These are phyloP conservation scores for Megalops atlanticus DNA, from an alignment of 2,113 vertebrate species.

Conservation along the genomic window DNA sequence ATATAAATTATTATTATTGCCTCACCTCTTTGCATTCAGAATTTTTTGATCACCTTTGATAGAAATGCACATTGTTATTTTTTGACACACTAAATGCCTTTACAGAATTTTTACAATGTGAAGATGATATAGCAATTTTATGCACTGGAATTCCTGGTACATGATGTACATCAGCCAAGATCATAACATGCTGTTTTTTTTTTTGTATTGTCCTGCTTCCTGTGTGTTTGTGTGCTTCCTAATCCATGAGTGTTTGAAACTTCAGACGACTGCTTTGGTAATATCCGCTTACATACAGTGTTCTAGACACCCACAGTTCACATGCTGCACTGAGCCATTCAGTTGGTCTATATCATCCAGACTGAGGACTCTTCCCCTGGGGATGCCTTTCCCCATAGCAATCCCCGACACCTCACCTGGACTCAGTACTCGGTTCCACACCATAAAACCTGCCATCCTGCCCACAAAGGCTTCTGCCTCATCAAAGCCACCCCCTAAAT, in stretches of 20 bases:
- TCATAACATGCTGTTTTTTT: too few species aligned
- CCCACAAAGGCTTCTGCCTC: slow-evolving; percentile 73
- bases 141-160: background rate
- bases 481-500: slow-evolving; percentile 48
- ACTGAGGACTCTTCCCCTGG: slow-evolving; percentile 63
- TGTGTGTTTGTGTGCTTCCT: too few species aligned
- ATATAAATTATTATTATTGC: background rate
- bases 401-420: slow-evolving; percentile 75
- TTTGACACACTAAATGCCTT: background rate
- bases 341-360: slow-evolving; percentile 61
- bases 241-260: background rate
- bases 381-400: slow-evolving; percentile 62
- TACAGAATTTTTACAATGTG: background rate
- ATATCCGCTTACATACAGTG: slow-evolving; percentile 57
- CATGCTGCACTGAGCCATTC: slow-evolving; percentile 60
- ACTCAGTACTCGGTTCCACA: slow-evolving; percentile 74
- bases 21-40: background rate
- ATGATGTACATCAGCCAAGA: background rate
- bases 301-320: slow-evolving; percentile 68
- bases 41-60: background rate
- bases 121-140: background rate
- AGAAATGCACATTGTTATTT: background rate
- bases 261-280: background rate
- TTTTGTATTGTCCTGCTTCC: background rate
- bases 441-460: slow-evolving; percentile 70